Evolutionary conservation across 2,797 vertebrate genomes (phyloP), one percentile per base, ranked within the genome.

Genomic region (Phyllotis vaccarum): DNA sequence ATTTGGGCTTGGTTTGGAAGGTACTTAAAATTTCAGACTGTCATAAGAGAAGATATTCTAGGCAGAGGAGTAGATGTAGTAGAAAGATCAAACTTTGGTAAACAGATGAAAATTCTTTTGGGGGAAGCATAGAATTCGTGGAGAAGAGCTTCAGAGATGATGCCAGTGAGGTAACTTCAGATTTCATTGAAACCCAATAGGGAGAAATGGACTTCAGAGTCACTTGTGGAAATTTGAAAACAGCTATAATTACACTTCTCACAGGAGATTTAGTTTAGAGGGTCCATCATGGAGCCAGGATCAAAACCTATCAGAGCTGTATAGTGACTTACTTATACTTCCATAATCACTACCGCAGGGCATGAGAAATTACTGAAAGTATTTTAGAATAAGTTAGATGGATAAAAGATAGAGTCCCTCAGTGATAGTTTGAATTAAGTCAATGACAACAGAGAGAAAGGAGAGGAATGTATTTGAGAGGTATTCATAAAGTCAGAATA

Each of bases 141-240:
- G 52, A 64, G 19, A 19, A 56, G 31, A 56, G 1, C 9, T 14
- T 37, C 10, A 40, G n/a, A 86, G 24, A 92, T 29, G 75, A 60
- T 40, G 17, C 19, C 56, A 37, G 1, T 22, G 52, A 72, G 37
- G 79, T 2, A 6, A 29, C 9, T 62, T 54, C 49, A 56, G n/a
- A 70, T 70, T 93, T 89, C n/a, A 54, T 80, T 93, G 12, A 24
- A 95, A 95, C 31, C 40, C 78, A 86, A 81, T 43, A 37, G 29
- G 3, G 34, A 89, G 74, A 81, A 81, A 64, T 3, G 10, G 24
- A 68, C 27, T 81, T 70, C 49, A 90, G 90, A 46, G 64, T 64
- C 52, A 62, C 12, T 21, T 27, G 52, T 40, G 12, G 1, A 86
- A 60, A 40, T 72, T 62, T 66, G 16, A 76, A 89, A 68, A 43